phyloP scores from a whole-genome alignment of 1,140 invertebrate species.

The Anoplolepis gracilipes region DNA sequence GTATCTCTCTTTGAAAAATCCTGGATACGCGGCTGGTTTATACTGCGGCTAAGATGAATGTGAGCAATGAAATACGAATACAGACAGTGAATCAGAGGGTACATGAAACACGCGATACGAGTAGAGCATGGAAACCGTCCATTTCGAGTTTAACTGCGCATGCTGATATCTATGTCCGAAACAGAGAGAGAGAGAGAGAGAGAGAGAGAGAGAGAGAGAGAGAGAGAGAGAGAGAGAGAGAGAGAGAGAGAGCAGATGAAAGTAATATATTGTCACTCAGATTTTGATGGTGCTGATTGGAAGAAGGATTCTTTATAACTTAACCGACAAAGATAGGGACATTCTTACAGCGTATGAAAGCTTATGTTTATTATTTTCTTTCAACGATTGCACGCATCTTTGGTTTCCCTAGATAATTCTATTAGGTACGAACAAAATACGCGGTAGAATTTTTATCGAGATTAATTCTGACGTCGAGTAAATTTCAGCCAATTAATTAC shows the following conservation, averaged over 20 bases:
- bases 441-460: background rate
- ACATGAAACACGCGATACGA: slow-evolving; percentile 19
- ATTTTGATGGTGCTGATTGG: slow-evolving; percentile 29
- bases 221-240: too few species aligned
- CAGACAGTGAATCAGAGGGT: slow-evolving; percentile 25
- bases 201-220: too few species aligned
- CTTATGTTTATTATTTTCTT: slow-evolving; percentile 2
- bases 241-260: slow-evolving; percentile 37
- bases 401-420: background rate
- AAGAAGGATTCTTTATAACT: slow-evolving; percentile 33
- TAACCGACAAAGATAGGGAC: background rate
- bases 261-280: slow-evolving; percentile 26
- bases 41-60: slow-evolving; percentile 19
- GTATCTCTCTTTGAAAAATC: slow-evolving; percentile 35
- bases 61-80: slow-evolving; percentile 35
- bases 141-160: background rate
- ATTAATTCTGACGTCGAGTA: background rate
- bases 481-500: slow-evolving; percentile 13
- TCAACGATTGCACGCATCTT: background rate
- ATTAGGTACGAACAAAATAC: too few species aligned
- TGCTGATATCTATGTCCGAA: slow-evolving; percentile 16
- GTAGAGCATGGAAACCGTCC: background rate
- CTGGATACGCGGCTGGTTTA: slow-evolving; percentile 8
- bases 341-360: background rate
- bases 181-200: too few species aligned